Evolutionary conservation across 1,140 invertebrate species (phyloP), one percentile per base, ranked within the genome.

Genomic region (Drosophila lini): DNA sequence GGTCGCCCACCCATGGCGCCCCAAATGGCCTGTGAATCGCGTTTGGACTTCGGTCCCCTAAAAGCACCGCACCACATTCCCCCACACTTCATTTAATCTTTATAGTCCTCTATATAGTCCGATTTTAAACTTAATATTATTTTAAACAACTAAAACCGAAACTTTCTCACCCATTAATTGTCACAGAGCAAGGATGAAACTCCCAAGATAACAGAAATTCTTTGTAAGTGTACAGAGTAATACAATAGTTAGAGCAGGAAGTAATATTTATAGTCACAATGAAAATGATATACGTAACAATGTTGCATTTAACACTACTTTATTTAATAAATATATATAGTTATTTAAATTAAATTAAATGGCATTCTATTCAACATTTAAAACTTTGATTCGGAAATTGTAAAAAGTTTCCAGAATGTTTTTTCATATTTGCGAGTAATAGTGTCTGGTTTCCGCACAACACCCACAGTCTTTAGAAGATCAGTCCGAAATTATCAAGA

Each of bases 111-210:
- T 57, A 69, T 38, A 25, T 34, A 40, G 41, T 28, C 52, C 44
- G 31, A 71, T 70, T 59, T 19, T 41, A 31, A n/a, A 41, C 36
- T 28, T 63, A 63, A 70, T 48, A 69, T 68, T 15, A 57, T 48
- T 36, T n/a, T 25, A 59, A 70, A 42, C 44, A 58, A 36, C 34
- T 71, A 10, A 25, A 13, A 22, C 36, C 6, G 25, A 47, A 57
- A 48, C 4, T 57, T 32, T 69, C 64, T 38, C 31, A 48, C 36
- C 31, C 64, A 31, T 68, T 52, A 52, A 44, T 63, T 31, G 19
- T 22, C n/a, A 16, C 7, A 19, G 9, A 44, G n/a, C 36, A 68
- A 22, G 22, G 22, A 22, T 22, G 22, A 22, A 22, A 22, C 22
- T 22, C 22, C 22, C 22, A 22, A 22, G 22, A 22, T 22, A 22